phyloP scores from a whole-genome alignment of 2,797 vertebrate species.

The Malacoctenus gilli region DNA sequence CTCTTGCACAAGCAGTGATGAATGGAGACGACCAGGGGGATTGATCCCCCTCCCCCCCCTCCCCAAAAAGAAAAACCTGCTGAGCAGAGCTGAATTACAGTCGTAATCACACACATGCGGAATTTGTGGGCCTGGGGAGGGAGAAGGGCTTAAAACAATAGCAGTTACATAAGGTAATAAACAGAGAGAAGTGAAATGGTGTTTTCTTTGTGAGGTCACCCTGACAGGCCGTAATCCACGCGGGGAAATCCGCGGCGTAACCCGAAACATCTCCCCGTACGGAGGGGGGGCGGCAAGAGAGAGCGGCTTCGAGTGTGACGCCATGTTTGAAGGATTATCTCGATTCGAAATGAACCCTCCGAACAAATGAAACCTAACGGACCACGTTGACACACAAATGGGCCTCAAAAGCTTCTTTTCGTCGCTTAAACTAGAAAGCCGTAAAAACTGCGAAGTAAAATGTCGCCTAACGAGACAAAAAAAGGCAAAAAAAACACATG shows the following conservation, averaged over 20 bases:
- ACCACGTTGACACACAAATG: too few species aligned
- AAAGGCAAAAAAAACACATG: too few species aligned
- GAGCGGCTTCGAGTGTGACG: too few species aligned
- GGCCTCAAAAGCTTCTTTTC: too few species aligned
- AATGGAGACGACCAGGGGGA: slow-evolving; percentile 25
- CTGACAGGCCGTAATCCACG: slow-evolving; percentile 54
- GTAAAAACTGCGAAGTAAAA: too few species aligned
- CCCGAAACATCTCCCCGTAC: slow-evolving; percentile 44
- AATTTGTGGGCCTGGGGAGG: slow-evolving; percentile 7
- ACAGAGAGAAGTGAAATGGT: slow-evolving; percentile 53
- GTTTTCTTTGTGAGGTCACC: slow-evolving; percentile 72
- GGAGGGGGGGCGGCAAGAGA: too few species aligned
- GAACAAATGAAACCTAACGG: too few species aligned
- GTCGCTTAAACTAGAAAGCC: too few species aligned
- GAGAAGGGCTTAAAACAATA: slow-evolving; percentile 54
- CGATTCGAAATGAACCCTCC: too few species aligned
- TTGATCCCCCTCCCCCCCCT: slow-evolving; percentile 23
- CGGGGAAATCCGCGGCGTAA: slow-evolving; percentile 39
- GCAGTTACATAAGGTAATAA: slow-evolving; percentile 58
- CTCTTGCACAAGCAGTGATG: slow-evolving; percentile 39
- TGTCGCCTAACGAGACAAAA: too few species aligned
- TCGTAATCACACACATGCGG: slow-evolving; percentile 30
- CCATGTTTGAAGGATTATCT: too few species aligned
- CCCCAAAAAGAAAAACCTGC: too few species aligned
- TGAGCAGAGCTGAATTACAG: slow-evolving; percentile 21